Conservation (phyloP, 2,797 vertebrate genomes). For the Microcaecilia unicolor region DNA sequence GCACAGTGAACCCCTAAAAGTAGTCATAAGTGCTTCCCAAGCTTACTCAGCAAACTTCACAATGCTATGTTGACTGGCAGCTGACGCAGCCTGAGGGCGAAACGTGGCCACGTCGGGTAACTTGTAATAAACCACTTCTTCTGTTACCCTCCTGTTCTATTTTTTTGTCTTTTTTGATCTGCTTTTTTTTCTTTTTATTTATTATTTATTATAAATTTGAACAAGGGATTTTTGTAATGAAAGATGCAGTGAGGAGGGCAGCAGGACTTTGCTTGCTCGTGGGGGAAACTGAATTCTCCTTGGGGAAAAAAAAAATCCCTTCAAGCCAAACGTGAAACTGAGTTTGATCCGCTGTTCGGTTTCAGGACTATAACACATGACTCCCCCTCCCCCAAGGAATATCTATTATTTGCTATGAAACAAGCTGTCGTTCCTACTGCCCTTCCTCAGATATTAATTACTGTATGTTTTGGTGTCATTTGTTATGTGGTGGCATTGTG, state of each 20-base stretch:
- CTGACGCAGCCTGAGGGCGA: no score
- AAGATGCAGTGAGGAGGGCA: constrained; percentile 17
- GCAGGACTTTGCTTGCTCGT: constrained; percentile 7
- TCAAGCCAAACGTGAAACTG: constrained; percentile 24
- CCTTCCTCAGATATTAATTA: constrained; percentile 32
- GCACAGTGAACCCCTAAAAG: no score
- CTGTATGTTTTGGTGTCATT: constrained; percentile 13
- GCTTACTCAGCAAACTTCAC: no score
- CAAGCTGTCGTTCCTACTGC: constrained; percentile 27
- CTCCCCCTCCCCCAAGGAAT: constrained; percentile 23
- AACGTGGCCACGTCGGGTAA: no score
- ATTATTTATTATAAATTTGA: not conserved
- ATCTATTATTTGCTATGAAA: constrained; percentile 20
- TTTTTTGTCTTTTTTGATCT: no score
- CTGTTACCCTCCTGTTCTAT: no score
- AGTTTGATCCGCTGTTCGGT: constrained; percentile 32
- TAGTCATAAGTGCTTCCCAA: no score
- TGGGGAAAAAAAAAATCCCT: constrained; percentile 17
- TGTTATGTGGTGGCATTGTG: constrained; percentile 14
- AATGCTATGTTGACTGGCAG: no score
- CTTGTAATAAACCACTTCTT: no score
- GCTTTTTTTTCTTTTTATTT: no score
- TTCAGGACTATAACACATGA: constrained; percentile 10
- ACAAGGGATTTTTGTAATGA: not conserved
- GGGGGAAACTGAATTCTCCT: constrained; percentile 18